phyloP scores from a whole-genome alignment of 2,113 vertebrate genomes.

The Ondatra zibethicus region DNA sequence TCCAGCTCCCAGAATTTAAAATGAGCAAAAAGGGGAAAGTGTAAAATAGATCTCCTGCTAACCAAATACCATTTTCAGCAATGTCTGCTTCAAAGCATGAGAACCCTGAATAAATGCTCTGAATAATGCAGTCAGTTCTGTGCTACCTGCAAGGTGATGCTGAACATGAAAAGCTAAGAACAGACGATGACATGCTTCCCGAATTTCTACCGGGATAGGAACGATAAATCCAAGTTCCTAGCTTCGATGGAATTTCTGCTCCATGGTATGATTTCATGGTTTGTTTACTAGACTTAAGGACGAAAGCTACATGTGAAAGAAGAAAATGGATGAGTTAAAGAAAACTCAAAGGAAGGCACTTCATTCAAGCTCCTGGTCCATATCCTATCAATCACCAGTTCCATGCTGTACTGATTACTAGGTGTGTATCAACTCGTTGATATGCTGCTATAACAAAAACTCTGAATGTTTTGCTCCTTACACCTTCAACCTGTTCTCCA shows the following conservation, averaged over 20 bases:
- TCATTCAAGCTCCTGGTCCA: neutral
- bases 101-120: neutral
- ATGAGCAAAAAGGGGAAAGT: neutral
- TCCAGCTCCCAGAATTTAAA: constrained; percentile 21
- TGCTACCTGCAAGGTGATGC: neutral
- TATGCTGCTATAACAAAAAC: neutral
- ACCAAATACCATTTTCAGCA: constrained; percentile 25
- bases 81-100: neutral
- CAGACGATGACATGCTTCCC: neutral
- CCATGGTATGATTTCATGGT: constrained; percentile 36
- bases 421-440: neutral
- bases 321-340: constrained; percentile 36
- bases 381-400: constrained; percentile 22
- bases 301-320: neutral
- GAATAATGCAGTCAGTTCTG: neutral
- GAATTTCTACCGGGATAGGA: constrained; percentile 1
- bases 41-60: neutral
- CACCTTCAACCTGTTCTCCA: neutral
- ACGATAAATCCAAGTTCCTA: neutral
- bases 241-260: constrained; percentile 17
- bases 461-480: neutral
- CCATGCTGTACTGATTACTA: neutral
- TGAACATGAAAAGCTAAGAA: constrained; percentile 5
- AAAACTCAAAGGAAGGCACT: constrained; percentile 23
- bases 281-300: constrained; percentile 31